Evolutionary conservation across 92 coral and sea anemone genomes (phyloP).

Genomic region (Pocillopora grandis): DNA sequence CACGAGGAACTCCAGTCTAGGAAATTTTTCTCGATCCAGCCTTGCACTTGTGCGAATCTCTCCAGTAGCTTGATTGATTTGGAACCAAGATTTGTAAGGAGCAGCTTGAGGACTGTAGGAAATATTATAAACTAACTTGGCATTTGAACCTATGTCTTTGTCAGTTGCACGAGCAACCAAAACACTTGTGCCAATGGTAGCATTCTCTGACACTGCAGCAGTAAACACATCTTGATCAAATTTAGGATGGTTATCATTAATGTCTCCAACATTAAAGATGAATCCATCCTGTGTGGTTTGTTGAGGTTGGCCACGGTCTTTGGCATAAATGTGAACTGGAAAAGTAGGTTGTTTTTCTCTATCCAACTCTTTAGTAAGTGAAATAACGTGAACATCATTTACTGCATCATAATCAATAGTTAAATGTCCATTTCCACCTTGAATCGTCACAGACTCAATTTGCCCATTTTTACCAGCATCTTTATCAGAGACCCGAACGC

Average conservation of each 20-base stretch:
- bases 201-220: slow-evolving; percentile 74
- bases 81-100: slow-evolving; percentile 75
- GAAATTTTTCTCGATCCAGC: slow-evolving; percentile 82
- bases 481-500: slow-evolving; percentile 74
- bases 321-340: slow-evolving; percentile 63
- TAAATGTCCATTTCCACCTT: slow-evolving; percentile 74
- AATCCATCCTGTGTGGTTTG: slow-evolving; percentile 53
- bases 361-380: slow-evolving; percentile 78
- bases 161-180: slow-evolving; percentile 79
- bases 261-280: slow-evolving; percentile 81
- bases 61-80: slow-evolving; percentile 65
- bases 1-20: slow-evolving; percentile 57
- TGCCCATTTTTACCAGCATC: slow-evolving; percentile 89
- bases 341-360: slow-evolving; percentile 59
- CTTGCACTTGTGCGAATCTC: slow-evolving; percentile 65
- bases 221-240: slow-evolving; percentile 71
- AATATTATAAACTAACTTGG: slow-evolving; percentile 68
- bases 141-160: slow-evolving; percentile 63
- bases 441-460: slow-evolving; percentile 74
- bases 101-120: slow-evolving; percentile 30
- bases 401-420: slow-evolving; percentile 56
- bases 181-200: slow-evolving; percentile 55
- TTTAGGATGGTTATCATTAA: slow-evolving; percentile 86
- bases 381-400: slow-evolving; percentile 59
- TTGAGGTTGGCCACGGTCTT: slow-evolving; percentile 82